These are phyloP conservation scores for Pagetopsis macropterus DNA, from an alignment of 2,797 vertebrate genomes.

Conservation along the genomic window DNA sequence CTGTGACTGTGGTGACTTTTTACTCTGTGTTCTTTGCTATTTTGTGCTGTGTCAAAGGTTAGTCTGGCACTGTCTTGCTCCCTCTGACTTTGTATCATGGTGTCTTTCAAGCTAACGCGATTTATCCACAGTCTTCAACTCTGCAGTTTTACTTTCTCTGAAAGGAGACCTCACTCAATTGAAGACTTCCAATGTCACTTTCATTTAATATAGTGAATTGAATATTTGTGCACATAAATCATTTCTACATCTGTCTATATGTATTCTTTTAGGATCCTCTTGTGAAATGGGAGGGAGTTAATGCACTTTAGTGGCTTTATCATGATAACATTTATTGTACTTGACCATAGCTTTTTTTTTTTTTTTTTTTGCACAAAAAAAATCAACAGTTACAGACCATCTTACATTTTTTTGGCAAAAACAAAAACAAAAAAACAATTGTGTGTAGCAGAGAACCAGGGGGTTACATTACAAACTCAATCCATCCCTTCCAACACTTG, in stretches of 20 bases:
- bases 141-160: constrained; percentile 15
- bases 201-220: background rate
- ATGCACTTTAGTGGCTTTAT: background rate
- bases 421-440: no score
- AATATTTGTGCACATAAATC: background rate
- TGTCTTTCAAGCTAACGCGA: constrained; percentile 16
- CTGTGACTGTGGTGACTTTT: constrained; percentile 37
- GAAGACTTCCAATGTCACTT: background rate
- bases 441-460: no score
- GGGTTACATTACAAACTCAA: no score
- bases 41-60: constrained; percentile 43
- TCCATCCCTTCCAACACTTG: no score
- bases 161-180: background rate
- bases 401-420: no score
- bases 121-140: background rate
- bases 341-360: constrained; percentile 3
- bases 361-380: no score
- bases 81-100: constrained; percentile 10
- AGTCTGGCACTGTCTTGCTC: background rate
- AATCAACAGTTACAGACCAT: no score
- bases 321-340: constrained; percentile 2
- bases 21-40: constrained; percentile 31
- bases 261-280: background rate
- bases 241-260: background rate
- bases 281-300: background rate